Evolutionary conservation across 37 sponge, comb jelly and placozoan genomes (phyloP).

Genomic region (Ianthella basta): DNA sequence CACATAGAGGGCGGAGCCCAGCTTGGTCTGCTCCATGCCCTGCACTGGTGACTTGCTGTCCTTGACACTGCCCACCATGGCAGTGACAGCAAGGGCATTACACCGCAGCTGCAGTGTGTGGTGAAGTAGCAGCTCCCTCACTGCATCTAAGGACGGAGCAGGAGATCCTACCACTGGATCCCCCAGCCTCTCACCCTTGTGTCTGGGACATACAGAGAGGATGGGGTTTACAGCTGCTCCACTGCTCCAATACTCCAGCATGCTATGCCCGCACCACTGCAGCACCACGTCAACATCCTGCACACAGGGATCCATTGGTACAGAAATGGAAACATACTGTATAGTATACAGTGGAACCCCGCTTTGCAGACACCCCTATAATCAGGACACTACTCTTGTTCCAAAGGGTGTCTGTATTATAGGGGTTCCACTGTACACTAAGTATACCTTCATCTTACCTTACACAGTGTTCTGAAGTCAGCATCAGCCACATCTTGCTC

Average conservation of each 20-base stretch:
- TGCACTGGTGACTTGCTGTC: constrained; percentile 22
- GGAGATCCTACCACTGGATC: no score
- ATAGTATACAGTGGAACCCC: no score
- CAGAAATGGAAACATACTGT: no score
- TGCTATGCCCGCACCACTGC: constrained; percentile 25
- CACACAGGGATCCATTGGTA: no score
- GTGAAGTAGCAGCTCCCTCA: constrained; percentile 50
- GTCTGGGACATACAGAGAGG: no score
- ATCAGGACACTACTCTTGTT: no score
- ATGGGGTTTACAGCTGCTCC: no score
- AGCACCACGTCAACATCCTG: constrained; percentile 33
- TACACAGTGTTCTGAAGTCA: no score
- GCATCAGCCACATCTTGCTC: neutral
- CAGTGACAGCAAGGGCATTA: constrained; percentile 59
- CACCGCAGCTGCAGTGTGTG: constrained; percentile 64
- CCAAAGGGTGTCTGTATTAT: no score
- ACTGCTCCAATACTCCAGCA: neutral
- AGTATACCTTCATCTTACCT: no score
- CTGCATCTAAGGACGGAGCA: neutral
- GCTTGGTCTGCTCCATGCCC: constrained; percentile 22
- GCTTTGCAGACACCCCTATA: no score
- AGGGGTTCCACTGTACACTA: no score
- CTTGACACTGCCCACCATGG: constrained; percentile 6
- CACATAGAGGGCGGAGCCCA: constrained; percentile 56
- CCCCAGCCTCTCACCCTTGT: neutral